These are phyloP conservation scores for Rhyzopertha dominica DNA, from an alignment of 1,140 invertebrate genomes.

Conservation along the genomic window DNA sequence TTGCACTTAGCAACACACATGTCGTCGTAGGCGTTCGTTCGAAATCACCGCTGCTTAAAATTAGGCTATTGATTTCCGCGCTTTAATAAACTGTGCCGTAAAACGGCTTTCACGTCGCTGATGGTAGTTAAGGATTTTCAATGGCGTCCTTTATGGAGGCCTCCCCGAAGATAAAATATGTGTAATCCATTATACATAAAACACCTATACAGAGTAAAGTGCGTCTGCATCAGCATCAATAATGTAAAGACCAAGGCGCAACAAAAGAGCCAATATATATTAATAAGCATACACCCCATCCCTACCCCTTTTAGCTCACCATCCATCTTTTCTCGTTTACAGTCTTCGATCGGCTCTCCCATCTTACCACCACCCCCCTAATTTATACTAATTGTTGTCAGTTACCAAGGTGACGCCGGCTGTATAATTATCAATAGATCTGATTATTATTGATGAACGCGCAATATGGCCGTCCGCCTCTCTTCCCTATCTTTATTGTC, in stretches of 20 bases:
- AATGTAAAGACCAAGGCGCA: not conserved
- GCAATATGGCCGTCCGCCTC: slow-evolving; percentile 23
- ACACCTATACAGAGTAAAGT: no score
- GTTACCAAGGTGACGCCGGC: slow-evolving; percentile 28
- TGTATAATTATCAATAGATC: slow-evolving; percentile 31
- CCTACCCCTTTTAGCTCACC: not conserved
- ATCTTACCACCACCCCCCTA: slow-evolving; percentile 17
- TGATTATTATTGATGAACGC: slow-evolving; percentile 31
- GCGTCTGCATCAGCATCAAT: no score
- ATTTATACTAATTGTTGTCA: slow-evolving; percentile 34
- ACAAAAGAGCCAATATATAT: not conserved
- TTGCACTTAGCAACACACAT: no score
- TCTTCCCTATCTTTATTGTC: slow-evolving; percentile 19
- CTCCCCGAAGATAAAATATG: no score
- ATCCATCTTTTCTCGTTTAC: not conserved
- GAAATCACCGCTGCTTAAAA: no score
- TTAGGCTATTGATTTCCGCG: no score
- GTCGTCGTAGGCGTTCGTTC: no score
- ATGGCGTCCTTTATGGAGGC: no score
- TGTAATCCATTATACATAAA: no score
- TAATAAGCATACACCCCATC: not conserved
- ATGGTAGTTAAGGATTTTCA: no score
- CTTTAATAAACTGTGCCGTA: no score
- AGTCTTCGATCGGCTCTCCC: slow-evolving; percentile 1
- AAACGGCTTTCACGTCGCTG: no score